A percentile compares a stretch with the other conserved stretches of the same genome.
phyloP scores from a whole-genome alignment of 2,797 vertebrate genomes.

The Neosalanx taihuensis region DNA sequence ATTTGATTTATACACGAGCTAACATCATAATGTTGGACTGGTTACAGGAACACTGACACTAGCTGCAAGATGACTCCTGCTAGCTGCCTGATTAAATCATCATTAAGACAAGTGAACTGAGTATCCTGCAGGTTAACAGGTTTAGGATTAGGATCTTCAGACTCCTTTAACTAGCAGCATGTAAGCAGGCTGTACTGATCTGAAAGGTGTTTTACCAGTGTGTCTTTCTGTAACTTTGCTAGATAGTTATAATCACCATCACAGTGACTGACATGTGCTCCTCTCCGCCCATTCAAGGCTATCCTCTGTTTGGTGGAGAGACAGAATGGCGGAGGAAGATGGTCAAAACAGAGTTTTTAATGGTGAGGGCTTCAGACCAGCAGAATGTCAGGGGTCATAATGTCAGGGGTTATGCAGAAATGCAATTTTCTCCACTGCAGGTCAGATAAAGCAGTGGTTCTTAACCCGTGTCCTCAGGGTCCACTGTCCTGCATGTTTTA shows the following conservation, averaged over 20 bases:
- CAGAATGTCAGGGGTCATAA: not conserved
- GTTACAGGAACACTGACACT: no score
- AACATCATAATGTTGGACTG: no score
- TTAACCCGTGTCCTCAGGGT: no score
- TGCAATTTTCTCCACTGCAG: no score
- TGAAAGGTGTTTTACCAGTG: not conserved
- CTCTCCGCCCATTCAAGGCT: conserved; percentile 45
- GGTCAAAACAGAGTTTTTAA: conserved; percentile 60
- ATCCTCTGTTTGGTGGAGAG: conserved; percentile 49
- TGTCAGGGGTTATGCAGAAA: not conserved
- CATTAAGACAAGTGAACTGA: not conserved
- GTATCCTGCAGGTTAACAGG: not conserved
- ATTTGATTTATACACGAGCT: no score
- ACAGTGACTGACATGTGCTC: not conserved
- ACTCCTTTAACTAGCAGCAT: conserved; percentile 27
- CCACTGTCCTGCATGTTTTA: no score
- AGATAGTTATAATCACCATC: no score
- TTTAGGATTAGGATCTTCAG: not conserved
- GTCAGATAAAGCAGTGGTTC: no score
- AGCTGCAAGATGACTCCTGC: no score
- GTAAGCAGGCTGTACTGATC: conserved; percentile 1
- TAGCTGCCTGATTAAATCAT: not conserved
- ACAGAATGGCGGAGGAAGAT: conserved; percentile 70
- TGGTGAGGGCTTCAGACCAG: conserved; percentile 55
- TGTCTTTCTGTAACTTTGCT: not conserved